Percentiles rank a stretch among this genome's conserved stretches.
Conservation (phyloP, 2,888 invertebrate genomes). For the Mesorhabditis spiculigera region DNA sequence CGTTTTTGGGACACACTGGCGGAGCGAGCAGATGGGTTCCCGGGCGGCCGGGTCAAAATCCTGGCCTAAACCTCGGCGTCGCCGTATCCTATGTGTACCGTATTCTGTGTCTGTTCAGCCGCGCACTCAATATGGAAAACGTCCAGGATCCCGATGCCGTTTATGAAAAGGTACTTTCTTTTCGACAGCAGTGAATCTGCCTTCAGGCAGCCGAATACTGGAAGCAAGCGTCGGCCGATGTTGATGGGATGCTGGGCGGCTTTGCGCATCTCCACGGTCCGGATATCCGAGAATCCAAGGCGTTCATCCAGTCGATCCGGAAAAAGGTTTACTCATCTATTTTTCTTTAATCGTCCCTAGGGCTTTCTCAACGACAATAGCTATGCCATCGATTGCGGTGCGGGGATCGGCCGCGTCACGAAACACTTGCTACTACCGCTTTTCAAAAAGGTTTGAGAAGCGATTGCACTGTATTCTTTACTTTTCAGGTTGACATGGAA, state of each 20-base stretch:
- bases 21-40: too few species aligned
- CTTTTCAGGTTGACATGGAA: constrained; percentile 51
- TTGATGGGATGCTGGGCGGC: constrained; percentile 91
- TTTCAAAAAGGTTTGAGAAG: constrained; percentile 73
- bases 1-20: too few species aligned
- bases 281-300: constrained; percentile 81
- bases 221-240: constrained; percentile 46
- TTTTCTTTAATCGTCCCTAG: constrained; percentile 12
- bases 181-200: neutral
- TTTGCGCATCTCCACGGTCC: constrained; percentile 79
- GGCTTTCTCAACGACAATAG: constrained; percentile 60
- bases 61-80: too few species aligned
- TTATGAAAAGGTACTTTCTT: neutral
- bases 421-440: constrained; percentile 76
- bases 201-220: constrained; percentile 54
- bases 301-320: constrained; percentile 73
- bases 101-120: too few species aligned
- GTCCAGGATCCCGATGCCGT: too few species aligned
- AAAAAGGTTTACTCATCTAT: constrained; percentile 60
- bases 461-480: neutral
- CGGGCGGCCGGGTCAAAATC: too few species aligned
- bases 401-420: constrained; percentile 91
- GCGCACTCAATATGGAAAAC: too few species aligned
- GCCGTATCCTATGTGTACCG: too few species aligned
- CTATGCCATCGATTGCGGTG: constrained; percentile 88